Evolutionary conservation across 2,888 invertebrate species (phyloP), one percentile per base, ranked within the genome.

Genomic region (Phlogophora meticulosa): DNA sequence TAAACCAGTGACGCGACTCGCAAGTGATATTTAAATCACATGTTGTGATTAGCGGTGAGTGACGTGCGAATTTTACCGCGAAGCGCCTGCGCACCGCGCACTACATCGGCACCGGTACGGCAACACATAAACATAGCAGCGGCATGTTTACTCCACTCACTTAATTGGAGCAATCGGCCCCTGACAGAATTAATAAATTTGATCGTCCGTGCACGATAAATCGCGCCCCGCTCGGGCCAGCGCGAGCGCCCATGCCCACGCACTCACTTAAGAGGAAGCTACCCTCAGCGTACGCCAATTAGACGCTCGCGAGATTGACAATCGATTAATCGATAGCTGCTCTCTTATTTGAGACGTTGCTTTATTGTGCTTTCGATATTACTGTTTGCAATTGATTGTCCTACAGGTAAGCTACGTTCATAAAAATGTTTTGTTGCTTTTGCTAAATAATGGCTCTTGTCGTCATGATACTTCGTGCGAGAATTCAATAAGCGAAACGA

Each of bases 131-230:
- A 93, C 91, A 90, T 87, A 83, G 79, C 85, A 76, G 85, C 87
- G 89, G 89, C 90, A 88, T 92, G 91, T 93, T 93, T 94, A 93
- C 91, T 90, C 88, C 87, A 83, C 85, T 86, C 89, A 86, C 91
- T 94, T 94, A 94, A 94, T 94, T 94, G 91, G 92, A 93, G 90
- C 92, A 92, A 93, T 93, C 91, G 91, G 85, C 88, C 86, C 83
- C 85, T 85, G 91, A 92, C 92, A 91, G 92, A 90, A 91, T 93
- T 92, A 92, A 93, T 94, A 93, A 93, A 94, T 93, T 90, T 87
- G 87, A 91, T 88, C 87, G 88, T 87, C 84, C 81, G 88, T 81
- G 83, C 64, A 86, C 88, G 88, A 92, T 94, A 94, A 92, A 93
- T 92, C 85, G 83, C 76, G 78, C 80, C 82, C 78, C 77, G 80